These are phyloP conservation scores for Halesus radiatus DNA, from an alignment of 1,140 invertebrate species.

Conservation along the genomic window DNA sequence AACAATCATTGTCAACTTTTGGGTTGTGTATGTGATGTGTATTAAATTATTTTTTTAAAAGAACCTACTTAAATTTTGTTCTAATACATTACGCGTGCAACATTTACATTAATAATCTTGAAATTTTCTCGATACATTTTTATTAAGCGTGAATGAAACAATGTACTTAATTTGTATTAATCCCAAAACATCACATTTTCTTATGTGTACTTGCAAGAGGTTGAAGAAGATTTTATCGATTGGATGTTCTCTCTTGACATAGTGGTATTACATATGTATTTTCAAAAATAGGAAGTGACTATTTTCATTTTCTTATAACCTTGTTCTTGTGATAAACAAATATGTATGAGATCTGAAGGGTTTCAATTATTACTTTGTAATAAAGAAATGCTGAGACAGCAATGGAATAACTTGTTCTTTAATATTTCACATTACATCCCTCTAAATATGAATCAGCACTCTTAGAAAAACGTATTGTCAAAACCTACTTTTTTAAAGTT, in stretches of 20 bases:
- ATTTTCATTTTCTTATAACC: conserved; percentile 44
- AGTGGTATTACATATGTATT: background rate
- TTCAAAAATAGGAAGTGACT: conserved; percentile 35
- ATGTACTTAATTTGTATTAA: conserved; percentile 39
- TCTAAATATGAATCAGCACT: too few species aligned
- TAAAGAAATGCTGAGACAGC: conserved; percentile 69
- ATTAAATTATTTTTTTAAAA: conserved; percentile 1
- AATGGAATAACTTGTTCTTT: conserved; percentile 64
- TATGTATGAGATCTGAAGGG: conserved; percentile 40
- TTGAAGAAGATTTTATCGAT: conserved; percentile 7
- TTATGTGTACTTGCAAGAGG: background rate
- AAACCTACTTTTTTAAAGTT: too few species aligned
- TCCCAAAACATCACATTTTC: conserved; percentile 31
- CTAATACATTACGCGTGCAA: background rate
- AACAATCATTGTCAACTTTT: conserved; percentile 11
- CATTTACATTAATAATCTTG: conserved; percentile 8
- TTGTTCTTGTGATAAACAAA: conserved; percentile 42
- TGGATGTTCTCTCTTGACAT: background rate
- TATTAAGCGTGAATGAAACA: conserved; percentile 8
- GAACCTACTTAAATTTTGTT: conserved; percentile 16
- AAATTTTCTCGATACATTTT: conserved; percentile 5
- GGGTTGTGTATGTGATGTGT: conserved; percentile 11
- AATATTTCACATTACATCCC: too few species aligned
- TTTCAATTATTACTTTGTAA: conserved; percentile 60
- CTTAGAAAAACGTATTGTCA: too few species aligned